phyloP scores from a whole-genome alignment of 2,797 vertebrate genomes.

The Cossypha caffra region DNA sequence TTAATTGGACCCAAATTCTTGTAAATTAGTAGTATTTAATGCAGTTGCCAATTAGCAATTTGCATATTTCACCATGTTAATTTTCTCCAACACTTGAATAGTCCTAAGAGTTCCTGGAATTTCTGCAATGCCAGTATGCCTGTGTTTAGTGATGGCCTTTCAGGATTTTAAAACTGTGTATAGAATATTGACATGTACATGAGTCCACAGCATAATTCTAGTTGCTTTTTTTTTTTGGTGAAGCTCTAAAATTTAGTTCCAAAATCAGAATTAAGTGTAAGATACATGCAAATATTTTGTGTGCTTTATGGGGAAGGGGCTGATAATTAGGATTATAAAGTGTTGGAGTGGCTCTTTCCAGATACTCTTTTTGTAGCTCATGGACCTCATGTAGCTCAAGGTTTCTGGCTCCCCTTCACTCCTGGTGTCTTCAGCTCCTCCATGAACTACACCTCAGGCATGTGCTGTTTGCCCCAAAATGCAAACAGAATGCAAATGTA shows the following conservation, averaged over 20 bases:
- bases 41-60: conserved; percentile 40
- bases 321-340: neutral
- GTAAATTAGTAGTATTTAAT: conserved; percentile 65
- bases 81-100: conserved; percentile 5
- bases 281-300: neutral
- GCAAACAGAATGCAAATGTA: neutral
- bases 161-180: neutral
- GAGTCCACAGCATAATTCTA: neutral
- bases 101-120: neutral
- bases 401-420: neutral
- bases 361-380: neutral
- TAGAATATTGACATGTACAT: rapidly evolving
- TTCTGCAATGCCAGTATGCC: neutral
- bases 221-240: neutral
- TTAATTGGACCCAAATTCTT: conserved; percentile 66
- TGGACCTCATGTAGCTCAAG: no score
- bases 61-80: neutral
- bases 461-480: neutral
- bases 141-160: neutral
- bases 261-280: neutral
- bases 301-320: neutral
- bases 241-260: neutral
- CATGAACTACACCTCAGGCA: neutral
- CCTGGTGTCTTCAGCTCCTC: neutral
- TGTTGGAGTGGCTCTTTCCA: neutral